Base-by-base conservation (phyloP, 2,113 vertebrate genomes). In the Eira barbara region DNA sequence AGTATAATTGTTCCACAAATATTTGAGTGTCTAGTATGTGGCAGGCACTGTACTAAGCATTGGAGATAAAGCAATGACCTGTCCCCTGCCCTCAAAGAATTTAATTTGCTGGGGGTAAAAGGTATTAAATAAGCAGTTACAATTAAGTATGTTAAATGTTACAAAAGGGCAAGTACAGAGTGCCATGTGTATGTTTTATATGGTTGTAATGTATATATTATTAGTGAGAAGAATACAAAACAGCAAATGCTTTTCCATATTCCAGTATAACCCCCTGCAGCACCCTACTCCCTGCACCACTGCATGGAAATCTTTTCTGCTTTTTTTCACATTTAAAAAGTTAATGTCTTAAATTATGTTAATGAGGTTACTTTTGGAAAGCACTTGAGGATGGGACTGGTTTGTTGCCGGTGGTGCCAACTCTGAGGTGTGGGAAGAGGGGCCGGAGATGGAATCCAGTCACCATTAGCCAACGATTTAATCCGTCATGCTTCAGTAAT, bases 141-240 rank as follows among this genome's bases (percentile, higher is more conserved):
- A 89, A 34, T 91, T 94, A 92, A 49, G 15, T 79, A 45, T 89
- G 34, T 67, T 94, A 88, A 82, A 31, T 94, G 52, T 96, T 94
- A 80, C 11, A 88, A 84, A 91, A 93, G 39, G 10, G 27, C 34
- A 87, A 78, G 52, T 55, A 57, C 9, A 27, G 67, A 88, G 27
- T 94, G 57, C 78, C 25, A 11, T 76, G 14, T 96, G 8, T 89
- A 49, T 93, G 5, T 91, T 82, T 94, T 95, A 34, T 89, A 29
- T 67, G 55, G 36, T 74, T 92, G 7, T 74, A 47, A 34, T 79
- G 23, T 61, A 20, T 87, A 7, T 78, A 45, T 39, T 82, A n/a
- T 89, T 88, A 89, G 21, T 52, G 23, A 59, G 91, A 87, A 83
- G 42, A 78, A 57, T 65, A 78, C 55, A 81, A 31, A 81, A 80